Conservation (phyloP, 2,113 vertebrate species). For the Sula dactylatra region DNA sequence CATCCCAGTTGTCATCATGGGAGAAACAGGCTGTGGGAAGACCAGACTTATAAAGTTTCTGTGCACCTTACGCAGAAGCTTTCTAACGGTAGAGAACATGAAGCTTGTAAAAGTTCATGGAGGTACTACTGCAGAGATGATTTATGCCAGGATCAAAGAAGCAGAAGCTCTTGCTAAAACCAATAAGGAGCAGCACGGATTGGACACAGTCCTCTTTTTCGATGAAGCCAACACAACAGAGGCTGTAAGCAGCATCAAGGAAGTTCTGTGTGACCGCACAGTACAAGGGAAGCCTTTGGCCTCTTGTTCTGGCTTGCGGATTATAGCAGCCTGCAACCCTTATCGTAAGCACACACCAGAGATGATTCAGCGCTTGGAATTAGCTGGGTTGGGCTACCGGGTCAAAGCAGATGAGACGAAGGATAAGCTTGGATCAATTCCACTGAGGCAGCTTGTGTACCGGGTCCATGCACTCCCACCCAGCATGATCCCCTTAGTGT, state of each 20-base stretch:
- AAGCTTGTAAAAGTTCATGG: constrained; percentile 94
- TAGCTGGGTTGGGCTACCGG: constrained; percentile 89
- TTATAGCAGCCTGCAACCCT: constrained; percentile 96
- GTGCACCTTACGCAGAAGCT: constrained; percentile 79
- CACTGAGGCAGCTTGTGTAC: constrained; percentile 93
- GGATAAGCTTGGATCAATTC: constrained; percentile 89
- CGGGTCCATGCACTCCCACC: constrained; percentile 93
- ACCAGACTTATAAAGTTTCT: constrained; percentile 91
- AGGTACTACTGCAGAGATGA: constrained; percentile 85
- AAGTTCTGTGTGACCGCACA: constrained; percentile 88
- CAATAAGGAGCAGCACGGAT: constrained; percentile 75
- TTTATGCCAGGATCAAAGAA: constrained; percentile 82
- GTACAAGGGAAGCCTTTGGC: constrained; percentile 77
- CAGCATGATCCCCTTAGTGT: constrained; percentile 92
- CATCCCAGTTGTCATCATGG: constrained; percentile 96
- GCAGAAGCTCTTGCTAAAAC: constrained; percentile 75
- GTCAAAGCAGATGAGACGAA: constrained; percentile 85
- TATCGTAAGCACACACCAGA: constrained; percentile 88
- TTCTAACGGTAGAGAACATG: constrained; percentile 79
- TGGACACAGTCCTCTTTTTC: constrained; percentile 92
- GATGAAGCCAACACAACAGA: constrained; percentile 97
- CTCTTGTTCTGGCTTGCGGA: constrained; percentile 75
- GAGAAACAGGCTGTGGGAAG: constrained; percentile 96
- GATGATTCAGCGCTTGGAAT: constrained; percentile 89
- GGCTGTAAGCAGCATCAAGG: constrained; percentile 92